These are phyloP conservation scores for Allophyes oxyacanthae DNA, from an alignment of 2,888 invertebrate species.

Conservation along the genomic window DNA sequence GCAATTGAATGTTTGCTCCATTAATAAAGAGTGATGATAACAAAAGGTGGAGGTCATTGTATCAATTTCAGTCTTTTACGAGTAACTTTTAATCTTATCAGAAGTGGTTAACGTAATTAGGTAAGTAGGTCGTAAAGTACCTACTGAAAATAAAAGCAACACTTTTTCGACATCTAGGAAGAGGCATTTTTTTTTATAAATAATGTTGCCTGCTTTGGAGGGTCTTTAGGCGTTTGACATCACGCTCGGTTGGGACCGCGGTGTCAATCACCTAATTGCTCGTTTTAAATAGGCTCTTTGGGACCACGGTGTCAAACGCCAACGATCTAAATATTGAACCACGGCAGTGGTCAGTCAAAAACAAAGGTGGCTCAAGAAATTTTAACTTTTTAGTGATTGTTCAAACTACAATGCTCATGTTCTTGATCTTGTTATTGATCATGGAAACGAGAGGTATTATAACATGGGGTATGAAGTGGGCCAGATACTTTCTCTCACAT, in stretches of 20 bases:
- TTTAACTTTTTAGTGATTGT: no score
- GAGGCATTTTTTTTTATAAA: neutral
- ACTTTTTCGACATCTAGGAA: conserved; percentile 7
- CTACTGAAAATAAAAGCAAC: conserved; percentile 13
- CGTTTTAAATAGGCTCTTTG: no score
- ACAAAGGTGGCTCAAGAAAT: no score
- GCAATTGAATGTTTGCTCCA: conserved; percentile 6
- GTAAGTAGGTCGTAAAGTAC: conserved; percentile 52
- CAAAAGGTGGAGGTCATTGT: conserved; percentile 52
- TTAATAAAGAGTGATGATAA: conserved; percentile 31
- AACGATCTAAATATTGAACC: no score
- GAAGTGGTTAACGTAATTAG: conserved; percentile 50
- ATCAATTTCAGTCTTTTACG: conserved; percentile 48
- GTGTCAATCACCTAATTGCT: no score
- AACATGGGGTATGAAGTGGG: conserved; percentile 31
- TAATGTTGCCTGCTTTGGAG: no score
- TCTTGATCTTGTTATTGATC: no score
- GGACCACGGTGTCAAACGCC: no score
- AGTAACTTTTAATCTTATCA: conserved; percentile 62
- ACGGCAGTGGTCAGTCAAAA: no score
- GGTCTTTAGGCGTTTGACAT: no score
- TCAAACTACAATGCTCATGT: no score
- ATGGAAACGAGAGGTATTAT: conserved; percentile 17
- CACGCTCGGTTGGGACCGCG: no score
- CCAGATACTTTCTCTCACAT: conserved; percentile 48